Base-by-base conservation (phyloP, 2,888 invertebrate species). In the Tuberolachnus salignus region DNA sequence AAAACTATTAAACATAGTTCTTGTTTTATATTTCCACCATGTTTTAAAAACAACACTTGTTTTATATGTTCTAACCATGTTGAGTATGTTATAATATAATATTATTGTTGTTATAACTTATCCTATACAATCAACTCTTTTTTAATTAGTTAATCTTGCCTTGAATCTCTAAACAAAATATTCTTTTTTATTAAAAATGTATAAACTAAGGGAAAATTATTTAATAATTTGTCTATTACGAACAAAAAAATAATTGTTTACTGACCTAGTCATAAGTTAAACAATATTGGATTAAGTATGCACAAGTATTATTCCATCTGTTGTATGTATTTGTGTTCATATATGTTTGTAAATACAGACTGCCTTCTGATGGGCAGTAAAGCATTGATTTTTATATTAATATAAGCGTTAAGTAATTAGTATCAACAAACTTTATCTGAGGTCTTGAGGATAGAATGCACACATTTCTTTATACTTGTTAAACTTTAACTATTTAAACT, bases 21-120 rank as follows among this genome's bases (percentile, higher is more conserved):
- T 21, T 42, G 49, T 61, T 53, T 66, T 61, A 42, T 19, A 6
- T 59, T 44, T 59, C 26, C 26, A 49, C 46, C n/a, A 49, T 72
- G 23, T 73, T 14, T 73, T 61, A 61, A 51, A 72, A 61, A 34
- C 46, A 10, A 34, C 46, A n/a, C n/a, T n/a, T 26, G 3, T n/a
- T 61, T 51, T 72, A n/a, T 73, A 59, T 49, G n/a, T 53, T n/a
- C 44, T 74, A 59, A 71, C 23, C 46, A 49, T 64, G 63, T 74
- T 74, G 23, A 64, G 64, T 51, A 63, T 64, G 21, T 51, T 73
- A n/a, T 42, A 73, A 74, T 74, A 64, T 74, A 74, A 53, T 74
- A 21, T 53, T 51, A 14, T 63, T 44, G 44, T 74, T 74, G n/a
- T 74, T 59, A 71, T 44, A 23, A 46, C 21, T 6, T 55, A 42